Base-by-base conservation (phyloP, 2,113 vertebrate species). In the Malaclemys terrapin region DNA sequence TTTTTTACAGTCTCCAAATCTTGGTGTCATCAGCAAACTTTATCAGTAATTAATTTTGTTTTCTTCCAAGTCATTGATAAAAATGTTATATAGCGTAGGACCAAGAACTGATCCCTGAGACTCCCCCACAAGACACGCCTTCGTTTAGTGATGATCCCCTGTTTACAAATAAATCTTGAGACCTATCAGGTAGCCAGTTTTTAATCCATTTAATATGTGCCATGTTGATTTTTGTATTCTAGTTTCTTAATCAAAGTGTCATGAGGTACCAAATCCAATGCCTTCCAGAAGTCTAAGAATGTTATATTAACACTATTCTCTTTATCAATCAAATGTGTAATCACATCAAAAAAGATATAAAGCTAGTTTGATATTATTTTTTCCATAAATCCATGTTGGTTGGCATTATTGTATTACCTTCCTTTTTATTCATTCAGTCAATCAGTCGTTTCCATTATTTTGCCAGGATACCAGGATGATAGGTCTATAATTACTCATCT, bases 321-420 rank as follows among this genome's bases (percentile, higher is more conserved):
- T 93, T 96, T 90, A 62, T 72, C 83, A 91, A 45, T 87, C 94
- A 91, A 96, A 97, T 95, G 62, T 82, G 27, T 62, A 94, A 10
- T 94, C 94, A 75, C 95, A 93, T 96, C 65, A 91, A 82, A 94
- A 93, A 81, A 88, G 82, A 88, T 22, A 31, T 87, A 96, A 96
- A 76, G 9, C 95, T 96, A 90, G 87, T 93, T 96, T 97, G 91
- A 96, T 94, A 93, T 96, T 42, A 42, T 42, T 42, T 69, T 97
- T 97, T 96, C 90, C 54, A 76, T 93, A 88, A 94, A 72, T 90
- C 92, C 93, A 96, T 97, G 93, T 95, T 97, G 95, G 96, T 95
- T 97, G 69, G 25, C 88, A 95, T 96, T 96, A 97, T 97, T 97
- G 96, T 93, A 90, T 22, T 10, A 92, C 96, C 81, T 72, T 38